Evolutionary conservation across 1,140 invertebrate genomes (phyloP).

Genomic region (Brachionus koreanus): DNA sequence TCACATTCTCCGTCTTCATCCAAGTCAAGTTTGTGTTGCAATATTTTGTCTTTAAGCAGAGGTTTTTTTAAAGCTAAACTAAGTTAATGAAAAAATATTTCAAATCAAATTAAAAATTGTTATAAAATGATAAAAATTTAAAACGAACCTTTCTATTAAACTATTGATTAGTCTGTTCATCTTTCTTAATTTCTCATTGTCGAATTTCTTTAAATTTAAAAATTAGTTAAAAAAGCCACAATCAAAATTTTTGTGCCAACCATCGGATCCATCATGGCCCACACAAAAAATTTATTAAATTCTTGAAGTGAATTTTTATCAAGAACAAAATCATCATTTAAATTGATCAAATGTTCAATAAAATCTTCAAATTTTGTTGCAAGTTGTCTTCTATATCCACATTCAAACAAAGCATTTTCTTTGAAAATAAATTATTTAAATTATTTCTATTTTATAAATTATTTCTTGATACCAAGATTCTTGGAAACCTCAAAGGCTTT

Average conservation of each 20-base stretch:
- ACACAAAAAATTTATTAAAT: constrained; percentile 17
- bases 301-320: background rate
- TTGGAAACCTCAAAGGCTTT: constrained; percentile 23
- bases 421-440: background rate
- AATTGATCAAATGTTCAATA: constrained; percentile 20
- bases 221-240: background rate
- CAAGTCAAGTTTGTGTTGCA: constrained; percentile 2
- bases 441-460: background rate
- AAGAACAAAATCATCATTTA: constrained; percentile 18
- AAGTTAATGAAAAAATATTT: background rate
- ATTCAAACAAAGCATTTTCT: constrained; percentile 27
- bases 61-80: constrained; percentile 2
- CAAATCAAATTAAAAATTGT: background rate
- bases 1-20: background rate
- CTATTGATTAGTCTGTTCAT: background rate
- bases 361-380: constrained; percentile 19
- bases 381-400: background rate
- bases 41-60: background rate
- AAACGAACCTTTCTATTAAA: background rate
- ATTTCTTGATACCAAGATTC: background rate
- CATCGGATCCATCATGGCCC: constrained; percentile 33
- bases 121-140: background rate
- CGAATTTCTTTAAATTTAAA: constrained; percentile 27
- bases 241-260: background rate
- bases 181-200: background rate